A percentile compares a stretch with the other conserved stretches of the same genome.
These are phyloP conservation scores for Thalassoma bifasciatum DNA, from an alignment of 2,113 vertebrate genomes.

Conservation along the genomic window DNA sequence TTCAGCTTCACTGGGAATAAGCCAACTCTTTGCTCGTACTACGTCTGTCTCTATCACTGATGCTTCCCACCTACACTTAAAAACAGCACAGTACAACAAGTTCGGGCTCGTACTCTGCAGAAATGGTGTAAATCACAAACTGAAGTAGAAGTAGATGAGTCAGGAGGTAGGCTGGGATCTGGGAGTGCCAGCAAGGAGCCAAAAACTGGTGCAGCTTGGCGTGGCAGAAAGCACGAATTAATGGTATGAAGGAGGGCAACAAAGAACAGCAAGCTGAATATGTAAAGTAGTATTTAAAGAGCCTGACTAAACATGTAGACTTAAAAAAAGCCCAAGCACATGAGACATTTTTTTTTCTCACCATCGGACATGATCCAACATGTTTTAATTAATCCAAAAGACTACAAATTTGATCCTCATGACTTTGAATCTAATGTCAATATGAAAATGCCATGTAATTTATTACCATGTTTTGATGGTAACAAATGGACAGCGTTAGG, in stretches of 20 bases:
- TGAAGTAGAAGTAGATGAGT: slow-evolving; percentile 44
- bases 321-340: too few species aligned
- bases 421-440: too few species aligned
- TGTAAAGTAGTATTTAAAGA: background rate
- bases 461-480: too few species aligned
- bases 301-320: too few species aligned
- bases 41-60: slow-evolving; percentile 33
- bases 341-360: too few species aligned
- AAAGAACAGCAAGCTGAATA: background rate
- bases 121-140: slow-evolving; percentile 33
- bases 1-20: slow-evolving; percentile 27
- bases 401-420: too few species aligned
- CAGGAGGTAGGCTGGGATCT: slow-evolving; percentile 42
- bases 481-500: too few species aligned
- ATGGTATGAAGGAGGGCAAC: slow-evolving; percentile 1
- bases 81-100: slow-evolving; percentile 20
- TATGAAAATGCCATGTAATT: too few species aligned
- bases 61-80: slow-evolving; percentile 42
- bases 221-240: slow-evolving; percentile 1
- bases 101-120: slow-evolving; percentile 14
- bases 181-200: slow-evolving; percentile 18
- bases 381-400: too few species aligned
- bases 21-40: slow-evolving; percentile 35
- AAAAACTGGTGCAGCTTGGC: slow-evolving; percentile 33
- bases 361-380: too few species aligned